Evolutionary conservation across 2,113 vertebrate species (phyloP).

Genomic region (Emydocephalus ijimae): DNA sequence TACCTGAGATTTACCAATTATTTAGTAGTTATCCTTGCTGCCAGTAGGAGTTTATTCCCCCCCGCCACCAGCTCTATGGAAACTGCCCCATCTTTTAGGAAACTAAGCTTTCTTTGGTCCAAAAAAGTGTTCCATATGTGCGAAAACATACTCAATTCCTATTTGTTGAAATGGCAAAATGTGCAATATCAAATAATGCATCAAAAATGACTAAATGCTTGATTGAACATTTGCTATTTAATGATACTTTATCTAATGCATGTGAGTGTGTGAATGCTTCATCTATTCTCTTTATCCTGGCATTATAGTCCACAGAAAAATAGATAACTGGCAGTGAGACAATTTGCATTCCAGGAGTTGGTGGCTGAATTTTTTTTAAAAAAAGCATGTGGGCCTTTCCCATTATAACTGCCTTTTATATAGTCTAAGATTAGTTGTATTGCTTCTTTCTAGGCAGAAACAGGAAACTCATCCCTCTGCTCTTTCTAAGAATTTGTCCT

Average conservation of each 20-base stretch:
- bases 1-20: neutral
- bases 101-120: neutral
- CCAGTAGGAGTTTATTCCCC: neutral
- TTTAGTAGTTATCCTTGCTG: slow-evolving; percentile 3
- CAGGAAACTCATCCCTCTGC: neutral
- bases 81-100: neutral
- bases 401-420: neutral
- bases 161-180: neutral
- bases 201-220: neutral
- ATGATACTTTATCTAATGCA: neutral
- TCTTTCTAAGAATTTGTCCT: neutral
- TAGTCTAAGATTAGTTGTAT: neutral
- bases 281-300: neutral
- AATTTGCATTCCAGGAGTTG: neutral
- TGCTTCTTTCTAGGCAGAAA: neutral
- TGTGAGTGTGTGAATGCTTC: neutral
- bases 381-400: neutral
- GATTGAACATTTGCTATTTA: neutral
- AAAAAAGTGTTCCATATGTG: neutral
- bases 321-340: neutral
- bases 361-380: neutral
- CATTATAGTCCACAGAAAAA: neutral
- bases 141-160: neutral
- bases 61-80: neutral
- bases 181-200: neutral